These are phyloP conservation scores for Phyllostomus discolor DNA, from an alignment of 2,113 vertebrate species.

Conservation along the genomic window DNA sequence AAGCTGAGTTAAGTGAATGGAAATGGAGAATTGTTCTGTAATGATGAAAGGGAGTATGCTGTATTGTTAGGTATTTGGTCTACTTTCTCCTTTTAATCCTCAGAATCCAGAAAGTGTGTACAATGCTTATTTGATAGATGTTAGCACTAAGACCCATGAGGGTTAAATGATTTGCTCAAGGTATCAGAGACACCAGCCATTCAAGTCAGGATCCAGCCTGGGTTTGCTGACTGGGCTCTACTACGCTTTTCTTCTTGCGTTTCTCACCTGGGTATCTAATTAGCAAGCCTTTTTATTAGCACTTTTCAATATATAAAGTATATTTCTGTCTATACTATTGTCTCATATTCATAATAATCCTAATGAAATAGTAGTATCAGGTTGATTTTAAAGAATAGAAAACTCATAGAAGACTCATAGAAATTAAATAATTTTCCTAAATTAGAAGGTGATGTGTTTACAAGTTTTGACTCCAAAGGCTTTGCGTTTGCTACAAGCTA, in stretches of 20 bases:
- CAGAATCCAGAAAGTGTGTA: not conserved
- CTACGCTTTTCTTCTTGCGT: not conserved
- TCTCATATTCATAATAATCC: not conserved
- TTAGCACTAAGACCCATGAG: not conserved
- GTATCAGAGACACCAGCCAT: not conserved
- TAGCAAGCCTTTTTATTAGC: not conserved
- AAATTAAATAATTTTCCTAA: not conserved
- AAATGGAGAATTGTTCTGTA: not conserved
- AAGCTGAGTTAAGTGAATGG: not conserved
- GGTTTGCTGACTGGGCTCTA: not conserved
- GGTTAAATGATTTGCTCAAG: not conserved
- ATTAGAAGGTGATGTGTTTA: not conserved
- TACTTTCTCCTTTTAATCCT: not conserved
- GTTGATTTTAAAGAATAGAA: conserved; percentile 4
- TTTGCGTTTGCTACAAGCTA: not conserved
- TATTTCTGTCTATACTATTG: not conserved
- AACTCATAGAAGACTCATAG: not conserved
- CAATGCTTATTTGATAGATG: not conserved
- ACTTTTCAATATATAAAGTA: not conserved
- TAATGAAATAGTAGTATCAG: not conserved
- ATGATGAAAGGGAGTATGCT: not conserved
- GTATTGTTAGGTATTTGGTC: not conserved
- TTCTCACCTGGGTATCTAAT: not conserved
- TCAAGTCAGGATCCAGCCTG: not conserved
- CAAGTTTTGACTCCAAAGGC: not conserved